These are phyloP conservation scores for Yoshiicerus persimilis DNA, from an alignment of 1,140 invertebrate species.

Conservation along the genomic window DNA sequence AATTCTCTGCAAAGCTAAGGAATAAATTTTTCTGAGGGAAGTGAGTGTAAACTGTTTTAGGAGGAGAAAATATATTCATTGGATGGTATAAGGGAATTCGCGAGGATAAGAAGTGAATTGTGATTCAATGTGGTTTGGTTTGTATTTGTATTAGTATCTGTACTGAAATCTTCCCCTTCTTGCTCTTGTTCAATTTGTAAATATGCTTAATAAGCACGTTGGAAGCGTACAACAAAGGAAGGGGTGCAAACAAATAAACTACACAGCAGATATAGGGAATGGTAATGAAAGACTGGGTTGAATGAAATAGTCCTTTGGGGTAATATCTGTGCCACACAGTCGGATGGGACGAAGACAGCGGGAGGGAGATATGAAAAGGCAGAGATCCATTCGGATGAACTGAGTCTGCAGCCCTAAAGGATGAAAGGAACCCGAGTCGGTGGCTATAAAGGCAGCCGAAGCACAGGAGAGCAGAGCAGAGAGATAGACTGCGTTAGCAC, in stretches of 20 bases:
- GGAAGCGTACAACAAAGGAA: neutral
- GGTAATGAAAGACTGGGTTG: neutral
- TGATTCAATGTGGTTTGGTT: neutral
- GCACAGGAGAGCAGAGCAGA: neutral
- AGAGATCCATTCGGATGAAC: neutral
- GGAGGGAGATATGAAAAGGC: slow-evolving; percentile 7
- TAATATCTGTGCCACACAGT: neutral
- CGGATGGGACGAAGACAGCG: slow-evolving; percentile 6
- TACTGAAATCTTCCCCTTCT: neutral
- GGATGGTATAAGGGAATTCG: neutral
- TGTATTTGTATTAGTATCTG: neutral
- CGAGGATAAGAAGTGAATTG: neutral
- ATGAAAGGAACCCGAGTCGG: neutral
- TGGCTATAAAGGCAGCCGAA: neutral
- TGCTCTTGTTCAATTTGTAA: neutral
- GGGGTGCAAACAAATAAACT: neutral
- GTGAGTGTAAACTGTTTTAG: neutral
- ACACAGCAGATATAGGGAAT: neutral
- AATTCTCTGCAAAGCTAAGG: neutral
- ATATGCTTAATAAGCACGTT: slow-evolving; percentile 16
- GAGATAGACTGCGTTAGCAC: neutral
- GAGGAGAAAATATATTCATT: neutral
- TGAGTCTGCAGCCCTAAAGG: neutral
- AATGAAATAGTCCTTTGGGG: slow-evolving; percentile 1
- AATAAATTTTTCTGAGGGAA: neutral